Base-by-base conservation (phyloP, 2,888 invertebrate species). In the Alloplasta piceator region DNA sequence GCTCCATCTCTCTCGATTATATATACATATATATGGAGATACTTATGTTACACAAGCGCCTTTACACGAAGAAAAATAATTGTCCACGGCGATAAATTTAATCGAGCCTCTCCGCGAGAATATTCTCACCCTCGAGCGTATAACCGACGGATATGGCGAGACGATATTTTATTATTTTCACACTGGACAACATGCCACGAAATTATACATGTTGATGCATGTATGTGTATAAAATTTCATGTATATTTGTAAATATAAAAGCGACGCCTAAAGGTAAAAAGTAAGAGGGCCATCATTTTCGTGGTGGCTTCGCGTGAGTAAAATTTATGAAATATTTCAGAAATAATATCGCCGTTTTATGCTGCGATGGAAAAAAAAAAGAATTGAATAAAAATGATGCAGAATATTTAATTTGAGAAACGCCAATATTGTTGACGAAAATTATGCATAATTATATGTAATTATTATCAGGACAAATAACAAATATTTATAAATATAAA, bases 161-260 rank as follows among this genome's bases (percentile, higher is more conserved):
- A 80, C 68, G 76, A 81, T 81, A 81, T 78, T 81, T 81, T 81
- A 81, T 81, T 81, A 78, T 81, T 81, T 81, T 81, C 46, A 36
- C 70, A 71, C 58, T 64, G 46, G 52, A 41, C 72, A 72, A 38
- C 41, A 16, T 67, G 60, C 64, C 78, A 12, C 58, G 14, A 4
- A 52, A 6, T 41, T 16, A 38, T 39, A 41, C 39, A 52, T 39
- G 12, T 67, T 2, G 10, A 55, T 52, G 9, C 6, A 48, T 6
- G 26, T 12, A 64, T 64, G 12, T 36, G n/a, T 12, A 52, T 55
- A 55, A 39, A 38, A 0, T 36, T 63, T 36, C 14, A 66, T 56
- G 38, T 50, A 66, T 73, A 55, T 50, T 38, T 6, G 26, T 41
- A 36, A 6, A 43, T 46, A 63, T 12, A 26, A 43, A 14, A 58